A percentile compares a stretch with the other conserved stretches of the same genome.
phyloP scores from a whole-genome alignment of 2,113 vertebrate genomes.

The Etheostoma cragini region DNA sequence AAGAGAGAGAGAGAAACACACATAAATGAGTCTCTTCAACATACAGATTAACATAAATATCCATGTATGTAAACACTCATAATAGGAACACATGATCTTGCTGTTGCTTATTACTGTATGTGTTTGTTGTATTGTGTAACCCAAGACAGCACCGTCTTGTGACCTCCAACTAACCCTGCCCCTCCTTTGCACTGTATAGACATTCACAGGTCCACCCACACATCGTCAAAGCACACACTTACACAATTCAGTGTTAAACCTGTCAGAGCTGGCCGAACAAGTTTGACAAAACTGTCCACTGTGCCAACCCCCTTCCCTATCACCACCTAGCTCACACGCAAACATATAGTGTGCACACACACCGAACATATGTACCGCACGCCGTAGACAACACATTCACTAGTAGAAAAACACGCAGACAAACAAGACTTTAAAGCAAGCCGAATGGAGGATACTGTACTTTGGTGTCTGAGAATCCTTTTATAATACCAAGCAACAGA shows the following conservation, averaged over 20 bases:
- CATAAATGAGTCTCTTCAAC: slow-evolving; percentile 50
- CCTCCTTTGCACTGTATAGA: slow-evolving; percentile 64
- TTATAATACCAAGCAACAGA: slow-evolving; percentile 55
- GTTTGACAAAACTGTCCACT: slow-evolving; percentile 80
- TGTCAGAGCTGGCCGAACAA: slow-evolving; percentile 79
- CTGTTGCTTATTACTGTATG: slow-evolving; percentile 45
- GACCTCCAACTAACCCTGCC: slow-evolving; percentile 74
- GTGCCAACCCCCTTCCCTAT: slow-evolving; percentile 50
- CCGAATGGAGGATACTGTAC: slow-evolving; percentile 37
- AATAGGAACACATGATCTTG: slow-evolving; percentile 28
- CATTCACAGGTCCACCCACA: slow-evolving; percentile 49
- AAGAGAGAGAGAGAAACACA: slow-evolving; percentile 43
- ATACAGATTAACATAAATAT: slow-evolving; percentile 52
- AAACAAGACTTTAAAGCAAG: slow-evolving; percentile 47
- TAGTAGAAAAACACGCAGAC: background rate
- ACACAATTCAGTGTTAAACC: slow-evolving; percentile 56
- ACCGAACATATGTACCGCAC: slow-evolving; percentile 9
- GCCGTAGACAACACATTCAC: background rate
- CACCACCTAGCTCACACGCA: slow-evolving; percentile 49
- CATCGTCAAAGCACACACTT: background rate
- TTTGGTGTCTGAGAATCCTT: slow-evolving; percentile 58
- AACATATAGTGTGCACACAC: slow-evolving; percentile 15
- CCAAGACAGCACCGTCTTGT: slow-evolving; percentile 70
- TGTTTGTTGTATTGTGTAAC: slow-evolving; percentile 74
- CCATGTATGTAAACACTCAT: slow-evolving; percentile 28